Base-by-base conservation (phyloP, 2,113 vertebrate genomes). In the Dermatemys mawii region DNA sequence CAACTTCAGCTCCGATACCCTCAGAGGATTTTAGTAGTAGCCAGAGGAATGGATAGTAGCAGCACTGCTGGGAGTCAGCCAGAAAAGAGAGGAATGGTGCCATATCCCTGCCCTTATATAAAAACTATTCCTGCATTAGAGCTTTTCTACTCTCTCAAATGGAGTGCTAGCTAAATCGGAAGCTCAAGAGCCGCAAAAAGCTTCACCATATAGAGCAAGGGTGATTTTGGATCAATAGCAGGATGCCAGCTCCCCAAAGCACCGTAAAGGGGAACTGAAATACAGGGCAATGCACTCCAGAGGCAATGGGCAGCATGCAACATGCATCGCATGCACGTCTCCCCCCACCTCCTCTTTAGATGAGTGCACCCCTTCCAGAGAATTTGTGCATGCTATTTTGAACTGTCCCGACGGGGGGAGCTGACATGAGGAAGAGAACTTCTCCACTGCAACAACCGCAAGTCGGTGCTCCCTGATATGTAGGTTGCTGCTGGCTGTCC, bases 321-420 rank as follows among this genome's bases (percentile, higher is more conserved):
- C 94, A 86, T 82, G 48, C 95, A 63, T 94, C 90, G 70, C 84
- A 79, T 79, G 32, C 90, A 84, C 88, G 35, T 75, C 88, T 93
- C 76, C n/a, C n/a, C 88, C 51, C 80, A 2, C n/a, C 85, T 84
- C 5, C 0, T 73, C 24, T 1, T 5, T 3, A 19, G 41, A 63
- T 81, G 90, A 49, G 70, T 83, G 93, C 91, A 89, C 50, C 79
- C 78, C 35, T 38, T n/a, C 86, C 89, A 89, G 90, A 93, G 90
- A 97, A 88, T 93, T 87, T 89, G 70, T 70, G 19, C 22, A 80
- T 86, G 96, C 94, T 98, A 97, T 98, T 97, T 98, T 97, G 97
- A 97, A 85, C 21, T 6, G 70, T 12, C 5, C 90, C 96, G 95
- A n/a, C 92, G 32, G 0, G 1, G 88, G 88, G 87, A 94, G 90